Conservation (phyloP, 2,113 vertebrate genomes). For the Lepisosteus oculatus region DNA sequence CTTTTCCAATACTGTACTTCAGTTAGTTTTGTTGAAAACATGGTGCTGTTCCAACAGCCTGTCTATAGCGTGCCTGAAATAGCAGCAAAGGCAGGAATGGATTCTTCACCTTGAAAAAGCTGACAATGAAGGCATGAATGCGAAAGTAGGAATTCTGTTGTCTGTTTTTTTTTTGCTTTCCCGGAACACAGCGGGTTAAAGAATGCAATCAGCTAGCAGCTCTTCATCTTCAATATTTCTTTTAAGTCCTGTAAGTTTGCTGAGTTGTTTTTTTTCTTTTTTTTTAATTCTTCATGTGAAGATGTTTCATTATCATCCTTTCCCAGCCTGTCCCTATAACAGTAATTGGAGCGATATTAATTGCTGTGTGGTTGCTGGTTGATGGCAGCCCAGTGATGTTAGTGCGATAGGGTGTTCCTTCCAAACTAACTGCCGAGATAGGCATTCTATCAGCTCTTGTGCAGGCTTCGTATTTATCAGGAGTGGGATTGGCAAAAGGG, state of each 20-base stretch:
- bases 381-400: conserved; percentile 77
- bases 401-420: conserved; percentile 70
- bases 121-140: no score
- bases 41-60: no score
- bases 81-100: no score
- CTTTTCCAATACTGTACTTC: no score
- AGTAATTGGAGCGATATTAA: conserved; percentile 86
- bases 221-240: conserved; percentile 48
- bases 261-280: background rate
- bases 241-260: conserved; percentile 55
- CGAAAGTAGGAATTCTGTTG: no score
- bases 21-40: no score
- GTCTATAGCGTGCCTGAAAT: no score
- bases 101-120: no score
- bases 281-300: conserved; percentile 71
- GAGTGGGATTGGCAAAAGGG: conserved; percentile 84
- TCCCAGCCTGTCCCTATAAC: conserved; percentile 77
- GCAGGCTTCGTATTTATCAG: conserved; percentile 89
- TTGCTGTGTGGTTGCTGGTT: conserved; percentile 75
- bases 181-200: conserved; percentile 62
- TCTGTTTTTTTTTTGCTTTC: conserved; percentile 19
- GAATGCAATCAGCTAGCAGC: conserved; percentile 52
- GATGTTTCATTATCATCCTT: conserved; percentile 79
- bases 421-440: conserved; percentile 76
- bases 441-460: conserved; percentile 82